A percentile compares a stretch with the other conserved stretches of the same genome.
Evolutionary conservation across 2,113 vertebrate genomes (phyloP).

Genomic region (Salvelinus fontinalis): DNA sequence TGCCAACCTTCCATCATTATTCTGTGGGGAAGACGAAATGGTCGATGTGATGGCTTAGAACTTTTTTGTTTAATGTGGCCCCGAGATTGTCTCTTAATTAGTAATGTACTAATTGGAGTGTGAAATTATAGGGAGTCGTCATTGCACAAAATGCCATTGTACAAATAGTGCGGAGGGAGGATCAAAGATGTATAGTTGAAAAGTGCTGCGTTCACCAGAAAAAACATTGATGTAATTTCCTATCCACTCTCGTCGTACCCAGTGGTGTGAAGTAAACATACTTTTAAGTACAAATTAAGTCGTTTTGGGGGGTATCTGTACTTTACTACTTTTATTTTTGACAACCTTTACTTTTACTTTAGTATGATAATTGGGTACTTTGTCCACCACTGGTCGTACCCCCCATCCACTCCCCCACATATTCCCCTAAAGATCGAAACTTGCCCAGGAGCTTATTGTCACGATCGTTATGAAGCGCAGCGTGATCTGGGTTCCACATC

Average conservation of each 20-base stretch:
- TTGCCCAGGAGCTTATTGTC: conserved; percentile 51
- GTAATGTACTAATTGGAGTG: conserved; percentile 68
- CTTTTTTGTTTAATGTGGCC: conserved; percentile 39
- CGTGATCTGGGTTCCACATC: too few relatives aligned
- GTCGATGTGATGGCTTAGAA: conserved; percentile 2
- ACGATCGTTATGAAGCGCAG: too few relatives aligned
- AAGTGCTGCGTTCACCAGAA: conserved; percentile 61
- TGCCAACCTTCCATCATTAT: neutral
- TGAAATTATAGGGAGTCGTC: conserved; percentile 56
- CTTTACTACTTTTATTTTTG: too few relatives aligned
- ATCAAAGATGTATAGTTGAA: conserved; percentile 66
- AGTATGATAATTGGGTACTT: too few relatives aligned
- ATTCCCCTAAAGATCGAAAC: conserved; percentile 66
- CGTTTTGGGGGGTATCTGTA: too few relatives aligned
- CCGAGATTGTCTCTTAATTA: neutral
- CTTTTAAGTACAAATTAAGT: too few relatives aligned
- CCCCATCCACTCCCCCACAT: conserved; percentile 53
- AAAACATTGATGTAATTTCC: conserved; percentile 43
- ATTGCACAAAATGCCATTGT: conserved; percentile 51
- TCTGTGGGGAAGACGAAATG: neutral
- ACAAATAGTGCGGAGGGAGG: conserved; percentile 49
- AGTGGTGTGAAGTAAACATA: too few relatives aligned
- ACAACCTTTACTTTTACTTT: too few relatives aligned
- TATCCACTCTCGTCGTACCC: neutral
- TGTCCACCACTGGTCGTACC: conserved; percentile 32